phyloP scores from a whole-genome alignment of 2,113 vertebrate genomes.

The Syngnathus floridae region DNA sequence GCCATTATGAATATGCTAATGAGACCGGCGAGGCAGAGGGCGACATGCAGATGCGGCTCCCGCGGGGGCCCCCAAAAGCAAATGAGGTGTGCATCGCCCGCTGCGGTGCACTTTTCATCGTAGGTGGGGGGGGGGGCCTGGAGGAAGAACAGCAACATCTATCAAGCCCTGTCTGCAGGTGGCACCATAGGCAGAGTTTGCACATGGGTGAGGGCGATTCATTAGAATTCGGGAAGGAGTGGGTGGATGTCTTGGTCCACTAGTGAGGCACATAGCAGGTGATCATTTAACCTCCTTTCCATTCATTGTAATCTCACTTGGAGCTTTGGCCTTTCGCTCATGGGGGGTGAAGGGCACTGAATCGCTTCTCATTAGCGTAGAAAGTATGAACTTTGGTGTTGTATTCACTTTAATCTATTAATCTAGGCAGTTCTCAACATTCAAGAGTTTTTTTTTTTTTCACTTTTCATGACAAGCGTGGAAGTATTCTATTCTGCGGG shows the following conservation, averaged over 20 bases:
- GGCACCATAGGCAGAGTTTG: constrained; percentile 27
- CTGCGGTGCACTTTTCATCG: constrained; percentile 59
- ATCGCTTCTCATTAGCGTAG: neutral
- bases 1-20: constrained; percentile 68
- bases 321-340: neutral
- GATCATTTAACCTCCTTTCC: constrained; percentile 50
- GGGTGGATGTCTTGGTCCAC: constrained; percentile 50
- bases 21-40: constrained; percentile 47
- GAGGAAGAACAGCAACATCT: constrained; percentile 64
- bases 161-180: constrained; percentile 53
- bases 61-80: constrained; percentile 50
- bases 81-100: constrained; percentile 63
- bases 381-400: neutral
- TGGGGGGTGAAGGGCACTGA: neutral
- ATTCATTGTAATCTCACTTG: constrained; percentile 17
- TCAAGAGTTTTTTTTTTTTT: too few species aligned
- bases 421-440: too few species aligned
- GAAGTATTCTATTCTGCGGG: neutral
- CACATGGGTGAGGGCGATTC: constrained; percentile 47
- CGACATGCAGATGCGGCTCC: constrained; percentile 57
- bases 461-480: too few species aligned
- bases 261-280: constrained; percentile 43
- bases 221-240: constrained; percentile 40
- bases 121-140: constrained; percentile 21
- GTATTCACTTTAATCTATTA: too few species aligned